Conservation (phyloP, 2,797 vertebrate genomes). For the Tolypeutes matacus region DNA sequence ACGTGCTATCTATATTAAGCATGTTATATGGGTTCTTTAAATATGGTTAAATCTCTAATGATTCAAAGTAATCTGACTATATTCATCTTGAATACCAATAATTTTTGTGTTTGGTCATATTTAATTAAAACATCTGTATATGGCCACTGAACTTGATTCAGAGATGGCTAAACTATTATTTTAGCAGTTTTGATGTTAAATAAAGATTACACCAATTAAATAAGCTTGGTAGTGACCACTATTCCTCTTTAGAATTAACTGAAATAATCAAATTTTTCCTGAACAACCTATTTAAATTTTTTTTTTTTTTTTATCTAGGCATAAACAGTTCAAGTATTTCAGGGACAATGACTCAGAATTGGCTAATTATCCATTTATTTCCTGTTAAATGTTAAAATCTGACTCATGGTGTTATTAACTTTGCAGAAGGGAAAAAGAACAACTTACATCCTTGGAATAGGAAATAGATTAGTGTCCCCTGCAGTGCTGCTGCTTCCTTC, state of each 20-base stretch:
- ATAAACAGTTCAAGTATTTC: slow-evolving; percentile 45
- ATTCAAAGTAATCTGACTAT: slow-evolving; percentile 19
- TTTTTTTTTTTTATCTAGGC: not conserved
- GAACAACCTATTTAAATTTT: not conserved
- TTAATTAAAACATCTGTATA: not conserved
- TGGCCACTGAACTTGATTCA: not conserved
- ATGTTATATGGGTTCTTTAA: not conserved
- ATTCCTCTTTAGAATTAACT: slow-evolving; percentile 28
- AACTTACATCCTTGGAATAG: slow-evolving; percentile 97
- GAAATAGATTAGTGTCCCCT: slow-evolving; percentile 96
- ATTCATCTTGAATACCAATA: not conserved
- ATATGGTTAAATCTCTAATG: not conserved
- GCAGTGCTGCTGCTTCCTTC: slow-evolving; percentile 92
- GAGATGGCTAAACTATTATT: not conserved
- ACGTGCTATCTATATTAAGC: slow-evolving; percentile 32
- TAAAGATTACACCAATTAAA: not conserved
- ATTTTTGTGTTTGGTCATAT: not conserved
- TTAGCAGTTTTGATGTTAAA: not conserved
- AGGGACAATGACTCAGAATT: slow-evolving; percentile 51
- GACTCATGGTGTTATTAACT: slow-evolving; percentile 64
- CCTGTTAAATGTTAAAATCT: slow-evolving; percentile 41
- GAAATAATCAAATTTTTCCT: not conserved
- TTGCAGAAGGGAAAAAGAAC: not conserved
- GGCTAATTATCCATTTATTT: slow-evolving; percentile 26
- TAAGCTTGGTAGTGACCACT: not conserved